Evolutionary conservation across 2,888 invertebrate genomes (phyloP), one percentile per base, ranked within the genome.

Genomic region (Eurytoma californica): DNA sequence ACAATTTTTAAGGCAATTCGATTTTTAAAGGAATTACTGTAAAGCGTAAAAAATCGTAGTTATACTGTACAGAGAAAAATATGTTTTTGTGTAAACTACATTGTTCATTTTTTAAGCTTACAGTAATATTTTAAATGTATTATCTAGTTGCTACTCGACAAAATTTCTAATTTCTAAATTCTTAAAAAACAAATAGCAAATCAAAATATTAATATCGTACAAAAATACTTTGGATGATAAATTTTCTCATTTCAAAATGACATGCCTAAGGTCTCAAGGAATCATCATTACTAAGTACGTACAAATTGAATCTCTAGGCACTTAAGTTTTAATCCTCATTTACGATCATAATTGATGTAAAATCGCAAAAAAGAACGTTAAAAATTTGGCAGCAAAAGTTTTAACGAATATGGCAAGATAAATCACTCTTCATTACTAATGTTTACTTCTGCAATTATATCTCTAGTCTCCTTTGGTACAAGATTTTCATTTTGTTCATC

Each of bases 401-500:
- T 53, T 20, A 66, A 58, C 51, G 3, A 24, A 57, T 65, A 73
- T 65, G 65, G 72, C 63, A 73, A 51, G 55, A 60, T 60, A 39
- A 49, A 72, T 77, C 28, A 67, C 63, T 67, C 69, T 58, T 63
- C 70, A 67, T 69, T 72, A 60, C 16, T 66, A 67, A 39, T 24
- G 39, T 9, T 58, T n/a, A 30, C 65, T 20, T 70, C 74, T 63
- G 67, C 3, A 30, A 51, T 57, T 57, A 7, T 60, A 4, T 63
- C 49, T 60, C 14, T 20, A 58, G 12, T 61, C 3, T 81, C 75
- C 68, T 75, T 80, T 60, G 80, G 53, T 77, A 80, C 24, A 24
- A 79, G 67, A 20, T 53, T 74, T 68, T 75, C 65, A 72, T 73
- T 89, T 58, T 91, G 90, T 2, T 87, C 88, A 63, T 84, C 84